These are phyloP conservation scores for Rhagonycha lutea DNA, from an alignment of 2,888 invertebrate species.

Conservation along the genomic window DNA sequence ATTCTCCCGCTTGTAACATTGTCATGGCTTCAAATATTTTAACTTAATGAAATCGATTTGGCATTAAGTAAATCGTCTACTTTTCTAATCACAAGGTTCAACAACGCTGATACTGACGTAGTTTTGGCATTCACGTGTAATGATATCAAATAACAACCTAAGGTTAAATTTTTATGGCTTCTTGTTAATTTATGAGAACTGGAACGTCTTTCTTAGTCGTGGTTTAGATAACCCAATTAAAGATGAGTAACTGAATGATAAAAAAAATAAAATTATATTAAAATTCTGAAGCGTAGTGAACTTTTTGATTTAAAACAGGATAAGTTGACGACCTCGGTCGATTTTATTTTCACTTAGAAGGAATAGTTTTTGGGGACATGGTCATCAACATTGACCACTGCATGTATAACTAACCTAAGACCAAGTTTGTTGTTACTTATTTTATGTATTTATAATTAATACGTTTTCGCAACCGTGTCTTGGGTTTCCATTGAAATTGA, in stretches of 20 bases:
- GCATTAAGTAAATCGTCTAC: background rate
- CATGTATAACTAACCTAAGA: background rate
- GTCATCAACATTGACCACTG: constrained; percentile 9
- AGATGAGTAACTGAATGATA: background rate
- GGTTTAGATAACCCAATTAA: background rate
- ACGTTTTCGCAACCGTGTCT: background rate
- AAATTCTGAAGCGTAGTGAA: background rate
- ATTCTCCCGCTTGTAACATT: background rate
- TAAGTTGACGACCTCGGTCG: constrained; percentile 21
- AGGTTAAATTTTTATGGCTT: background rate
- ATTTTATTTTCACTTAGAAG: constrained; percentile 7
- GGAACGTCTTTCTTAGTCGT: background rate
- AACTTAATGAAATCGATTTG: background rate
- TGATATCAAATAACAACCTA: background rate
- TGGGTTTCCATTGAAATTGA: background rate
- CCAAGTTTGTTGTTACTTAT: background rate
- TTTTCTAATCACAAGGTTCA: background rate
- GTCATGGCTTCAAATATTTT: background rate
- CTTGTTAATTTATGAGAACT: background rate
- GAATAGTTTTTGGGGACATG: constrained; percentile 26
- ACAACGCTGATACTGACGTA: background rate
- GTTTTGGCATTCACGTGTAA: background rate
- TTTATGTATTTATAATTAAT: background rate
- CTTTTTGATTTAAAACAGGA: constrained; percentile 6
- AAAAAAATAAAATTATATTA: background rate